Conservation (phyloP, 2,797 vertebrate species). For the Diplodus sargus region DNA sequence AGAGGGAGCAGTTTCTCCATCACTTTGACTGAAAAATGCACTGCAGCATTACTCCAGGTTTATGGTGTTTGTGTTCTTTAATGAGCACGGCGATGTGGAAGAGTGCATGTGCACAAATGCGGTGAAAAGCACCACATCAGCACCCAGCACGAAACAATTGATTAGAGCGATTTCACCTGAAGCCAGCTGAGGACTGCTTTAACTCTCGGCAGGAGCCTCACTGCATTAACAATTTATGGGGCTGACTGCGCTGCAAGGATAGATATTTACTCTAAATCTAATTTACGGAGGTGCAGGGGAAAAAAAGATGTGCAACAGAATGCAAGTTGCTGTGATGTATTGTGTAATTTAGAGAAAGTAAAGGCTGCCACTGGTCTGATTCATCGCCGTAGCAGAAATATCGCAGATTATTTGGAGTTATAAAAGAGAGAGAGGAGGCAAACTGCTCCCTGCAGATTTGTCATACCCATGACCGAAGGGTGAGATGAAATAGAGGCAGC, state of each 20-base stretch:
- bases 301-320: conserved; percentile 4
- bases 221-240: conserved; percentile 57
- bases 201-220: conserved; percentile 26
- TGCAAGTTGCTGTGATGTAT: not conserved
- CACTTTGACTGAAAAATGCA: conserved; percentile 1
- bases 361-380: not conserved
- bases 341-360: not conserved
- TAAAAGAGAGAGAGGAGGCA: not conserved
- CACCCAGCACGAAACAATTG: conserved; percentile 42
- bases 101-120: conserved; percentile 29
- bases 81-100: conserved; percentile 44
- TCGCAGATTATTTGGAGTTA: not conserved
- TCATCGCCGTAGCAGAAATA: not conserved
- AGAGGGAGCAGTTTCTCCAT: conserved; percentile 70
- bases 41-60: conserved; percentile 44
- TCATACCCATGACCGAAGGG: conserved; percentile 95
- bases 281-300: not conserved
- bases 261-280: conserved; percentile 10
- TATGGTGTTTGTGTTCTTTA: conserved; percentile 26
- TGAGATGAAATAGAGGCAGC: conserved; percentile 98
- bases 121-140: conserved; percentile 54
- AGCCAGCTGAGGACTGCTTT: conserved; percentile 48
- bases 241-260: conserved; percentile 11
- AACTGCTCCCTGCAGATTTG: conserved; percentile 4
- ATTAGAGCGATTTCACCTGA: conserved; percentile 50